Base-by-base conservation (phyloP, 2,113 vertebrate species). In the Macrotis lagotis region DNA sequence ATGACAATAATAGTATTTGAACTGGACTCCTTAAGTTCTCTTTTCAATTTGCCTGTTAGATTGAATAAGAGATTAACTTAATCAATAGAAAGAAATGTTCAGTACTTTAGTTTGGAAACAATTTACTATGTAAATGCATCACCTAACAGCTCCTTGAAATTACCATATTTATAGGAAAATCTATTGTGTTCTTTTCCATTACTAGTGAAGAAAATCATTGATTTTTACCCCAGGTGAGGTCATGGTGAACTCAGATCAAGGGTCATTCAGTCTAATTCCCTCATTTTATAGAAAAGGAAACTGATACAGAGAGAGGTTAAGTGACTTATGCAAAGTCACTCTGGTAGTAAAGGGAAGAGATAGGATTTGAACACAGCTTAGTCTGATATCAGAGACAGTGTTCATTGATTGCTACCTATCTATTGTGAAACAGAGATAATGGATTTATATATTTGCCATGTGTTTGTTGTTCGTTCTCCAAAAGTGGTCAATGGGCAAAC, bases 1-100 rank as follows among this genome's bases (percentile, higher is more conserved):
- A 92, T 90, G 25, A 50, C 14, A 90, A 93, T 50, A 90, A 50
- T n/a, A 22, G 16, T 90, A 90, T 48, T 91, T 91, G 89, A 91
- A 52, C 14, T 52, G 93, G 47, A 28, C 92, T 51, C 90, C 37
- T 25, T 31, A 48, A 24, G 24, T 51, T n/a, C 94, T 93, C 74
- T 31, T 50, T 74, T 92, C 48, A 83, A 51, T 93, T 49, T n/a
- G 24, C 22, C 25, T 74, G 47, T 7, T 52, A 94, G 90, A 90
- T 94, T 48, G 91, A 53, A 90, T 28, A 95, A 90, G n/a, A n/a
- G 0, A 83, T 83, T 83, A 44, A 44, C n/a, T 22, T 83, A 83
- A 8, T 44, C n/a, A 44, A 44, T 44, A 44, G 19, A 83, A 83
- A 83, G 37, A 83, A 83, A 44, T n/a, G 66, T 83, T 83, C 22